These are phyloP conservation scores for Propsilocerus akamusi DNA, from an alignment of 1,140 invertebrate genomes.

Conservation along the genomic window DNA sequence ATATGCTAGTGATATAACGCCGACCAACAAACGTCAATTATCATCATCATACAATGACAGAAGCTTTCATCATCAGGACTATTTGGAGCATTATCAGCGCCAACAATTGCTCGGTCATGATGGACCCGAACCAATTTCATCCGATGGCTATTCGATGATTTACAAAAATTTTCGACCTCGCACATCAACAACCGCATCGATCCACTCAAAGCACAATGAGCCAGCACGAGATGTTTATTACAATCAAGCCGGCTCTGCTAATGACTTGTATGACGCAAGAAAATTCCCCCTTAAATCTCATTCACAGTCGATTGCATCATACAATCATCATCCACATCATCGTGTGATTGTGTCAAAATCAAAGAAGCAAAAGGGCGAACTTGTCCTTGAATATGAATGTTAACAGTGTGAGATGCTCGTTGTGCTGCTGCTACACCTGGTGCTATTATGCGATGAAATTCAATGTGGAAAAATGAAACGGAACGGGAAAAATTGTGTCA, in stretches of 20 bases:
- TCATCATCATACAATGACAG: background rate
- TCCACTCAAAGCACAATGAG: background rate
- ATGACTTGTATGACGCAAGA: background rate
- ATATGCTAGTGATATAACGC: background rate
- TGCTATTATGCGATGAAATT: too few species aligned
- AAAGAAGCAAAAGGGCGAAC: constrained; percentile 5
- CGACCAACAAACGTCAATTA: background rate
- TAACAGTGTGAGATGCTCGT: background rate
- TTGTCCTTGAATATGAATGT: constrained; percentile 7
- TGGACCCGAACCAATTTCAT: background rate
- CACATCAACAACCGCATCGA: background rate
- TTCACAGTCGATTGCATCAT: background rate
- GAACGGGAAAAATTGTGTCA: too few species aligned
- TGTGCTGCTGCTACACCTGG: constrained; percentile 1
- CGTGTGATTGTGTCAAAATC: constrained; percentile 6
- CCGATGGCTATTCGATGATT: background rate
- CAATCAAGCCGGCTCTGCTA: background rate
- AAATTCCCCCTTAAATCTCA: background rate
- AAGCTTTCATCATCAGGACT: constrained; percentile 12
- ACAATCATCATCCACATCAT: background rate
- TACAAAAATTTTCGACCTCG: background rate
- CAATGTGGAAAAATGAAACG: too few species aligned
- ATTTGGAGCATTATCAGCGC: constrained; percentile 19
- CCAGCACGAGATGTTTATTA: background rate
- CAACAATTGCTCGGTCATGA: background rate